Evolutionary conservation across 2,797 vertebrate genomes (phyloP), one percentile per base, ranked within the genome.

Genomic region (Carduelis carduelis): DNA sequence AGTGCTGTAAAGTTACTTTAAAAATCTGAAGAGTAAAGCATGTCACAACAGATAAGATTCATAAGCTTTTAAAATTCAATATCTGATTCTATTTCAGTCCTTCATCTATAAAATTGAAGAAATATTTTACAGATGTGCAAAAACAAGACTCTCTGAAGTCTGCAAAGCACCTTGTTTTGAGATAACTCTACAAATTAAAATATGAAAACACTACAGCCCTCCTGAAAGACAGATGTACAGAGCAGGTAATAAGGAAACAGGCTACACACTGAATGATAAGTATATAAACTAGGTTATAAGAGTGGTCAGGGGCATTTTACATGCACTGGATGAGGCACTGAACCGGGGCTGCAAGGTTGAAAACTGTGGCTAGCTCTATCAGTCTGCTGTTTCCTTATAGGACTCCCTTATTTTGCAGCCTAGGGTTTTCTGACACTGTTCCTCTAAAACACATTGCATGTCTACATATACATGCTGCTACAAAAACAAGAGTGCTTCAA

Each of bases 301-400:
- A 70, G 9, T 27, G 49, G 37, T 77, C 64, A 95, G 34, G 49
- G 64, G 12, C 56, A 44, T 53, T 84, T 91, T 78, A 81, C 68
- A 89, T 28, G 49, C 55, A 26, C 19, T 37, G 21, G 15, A 44
- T 12, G 55, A 86, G 34, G 55, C 57, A 60, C 0, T 55, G 46
- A 93, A 37, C 3, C 21, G 19, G 6, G 46, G 39, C 39, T 43
- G 11, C 0, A 0, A 37, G 24, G 13, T 6, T 32, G 46, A 70
- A 61, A 5, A 53, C 6, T 44, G 22, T 11, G 68, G 57, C 10
- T 50, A 57, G 23, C n/a, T 46, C 69, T 37, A n/a, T 76, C 20
- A n/a, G 14, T 24, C 30, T 35, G 22, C 30, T 34, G 2, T 20
- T 74, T 52, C 70, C 41, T 84, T 70, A 49, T 5, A 32, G 1